Conservation (phyloP, 2,113 vertebrate species). For the Canis aureus region DNA sequence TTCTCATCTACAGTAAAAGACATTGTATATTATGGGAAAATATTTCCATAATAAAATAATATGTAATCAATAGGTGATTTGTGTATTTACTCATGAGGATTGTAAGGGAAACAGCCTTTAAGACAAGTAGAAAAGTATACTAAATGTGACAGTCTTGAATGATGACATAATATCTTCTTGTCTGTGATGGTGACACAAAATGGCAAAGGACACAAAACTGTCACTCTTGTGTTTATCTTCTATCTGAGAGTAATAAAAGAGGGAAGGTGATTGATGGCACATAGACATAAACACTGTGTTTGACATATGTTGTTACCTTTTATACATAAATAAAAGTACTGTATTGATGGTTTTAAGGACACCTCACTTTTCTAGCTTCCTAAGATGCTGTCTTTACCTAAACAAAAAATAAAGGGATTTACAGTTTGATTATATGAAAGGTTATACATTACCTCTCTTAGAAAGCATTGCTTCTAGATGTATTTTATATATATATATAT, state of each 20-base stretch:
- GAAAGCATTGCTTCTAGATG: background rate
- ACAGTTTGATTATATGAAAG: background rate
- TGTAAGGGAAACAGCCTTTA: constrained; percentile 82
- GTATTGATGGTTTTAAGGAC: constrained; percentile 71
- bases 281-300: constrained; percentile 67
- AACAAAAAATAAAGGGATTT: background rate
- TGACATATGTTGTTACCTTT: constrained; percentile 64
- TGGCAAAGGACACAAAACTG: constrained; percentile 87
- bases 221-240: constrained; percentile 88
- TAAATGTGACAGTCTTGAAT: constrained; percentile 86
- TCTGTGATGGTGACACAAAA: constrained; percentile 86
- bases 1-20: background rate
- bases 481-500: background rate
- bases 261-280: constrained; percentile 83
- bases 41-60: constrained; percentile 67
- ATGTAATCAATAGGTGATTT: constrained; percentile 65
- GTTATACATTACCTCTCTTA: background rate
- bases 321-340: constrained; percentile 67
- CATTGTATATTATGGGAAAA: constrained; percentile 44
- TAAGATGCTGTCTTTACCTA: background rate
- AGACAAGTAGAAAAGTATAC: constrained; percentile 78
- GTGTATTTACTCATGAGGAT: constrained; percentile 67
- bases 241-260: constrained; percentile 86
- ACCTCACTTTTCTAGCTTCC: constrained; percentile 73
- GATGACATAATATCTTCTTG: constrained; percentile 86